Evolutionary conservation across 2,113 vertebrate species (phyloP).

Genomic region (Ammodytes dubius): DNA sequence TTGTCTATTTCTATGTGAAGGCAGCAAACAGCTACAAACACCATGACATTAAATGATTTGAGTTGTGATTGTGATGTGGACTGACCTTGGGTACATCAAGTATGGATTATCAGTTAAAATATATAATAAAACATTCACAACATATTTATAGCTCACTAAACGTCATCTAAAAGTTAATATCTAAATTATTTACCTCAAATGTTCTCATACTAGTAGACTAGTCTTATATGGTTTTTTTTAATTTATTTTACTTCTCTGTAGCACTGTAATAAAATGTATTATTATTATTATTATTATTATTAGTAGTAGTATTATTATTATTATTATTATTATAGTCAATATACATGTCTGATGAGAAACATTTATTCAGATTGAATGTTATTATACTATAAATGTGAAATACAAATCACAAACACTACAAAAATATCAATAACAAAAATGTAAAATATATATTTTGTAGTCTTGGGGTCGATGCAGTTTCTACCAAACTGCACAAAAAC

Average conservation of each 20-base stretch:
- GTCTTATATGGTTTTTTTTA: no score
- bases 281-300: no score
- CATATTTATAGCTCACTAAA: neutral
- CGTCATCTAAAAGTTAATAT: neutral
- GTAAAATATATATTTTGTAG: neutral
- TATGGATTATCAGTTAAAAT: neutral
- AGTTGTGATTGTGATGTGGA: neutral
- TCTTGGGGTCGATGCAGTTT: neutral
- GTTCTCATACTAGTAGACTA: neutral
- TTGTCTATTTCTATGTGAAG: constrained; percentile 49
- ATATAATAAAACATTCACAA: neutral
- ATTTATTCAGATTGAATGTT: neutral
- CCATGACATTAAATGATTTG: neutral
- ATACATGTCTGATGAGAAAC: neutral
- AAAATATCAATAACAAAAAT: neutral
- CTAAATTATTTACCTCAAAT: neutral
- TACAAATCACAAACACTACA: neutral
- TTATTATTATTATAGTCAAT: neutral
- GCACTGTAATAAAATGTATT: no score
- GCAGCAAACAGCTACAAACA: constrained; percentile 21
- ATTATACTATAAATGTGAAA: neutral
- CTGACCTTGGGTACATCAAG: neutral
- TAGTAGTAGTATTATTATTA: no score
- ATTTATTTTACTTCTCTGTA: no score
- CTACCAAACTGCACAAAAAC: neutral